phyloP scores from a whole-genome alignment of 2,797 vertebrate genomes.

The Orestias chungarensis region DNA sequence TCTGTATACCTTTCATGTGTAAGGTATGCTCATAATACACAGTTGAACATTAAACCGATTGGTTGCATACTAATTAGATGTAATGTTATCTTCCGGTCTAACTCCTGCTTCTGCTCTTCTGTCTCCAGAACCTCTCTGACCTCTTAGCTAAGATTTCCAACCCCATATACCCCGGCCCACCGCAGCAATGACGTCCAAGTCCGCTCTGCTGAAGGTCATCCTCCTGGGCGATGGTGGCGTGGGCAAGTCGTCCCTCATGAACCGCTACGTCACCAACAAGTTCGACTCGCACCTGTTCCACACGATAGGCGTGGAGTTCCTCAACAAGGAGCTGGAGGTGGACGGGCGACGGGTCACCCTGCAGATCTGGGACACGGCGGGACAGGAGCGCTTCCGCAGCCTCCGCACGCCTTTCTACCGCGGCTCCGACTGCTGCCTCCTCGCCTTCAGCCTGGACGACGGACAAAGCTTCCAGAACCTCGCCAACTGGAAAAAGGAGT shows the following conservation, averaged over 20 bases:
- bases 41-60: too few relatives aligned
- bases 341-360: slow-evolving; percentile 90
- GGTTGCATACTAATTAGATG: neutral
- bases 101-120: neutral
- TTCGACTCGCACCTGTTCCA: slow-evolving; percentile 96
- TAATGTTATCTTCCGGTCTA: slow-evolving; percentile 21
- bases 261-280: slow-evolving; percentile 95
- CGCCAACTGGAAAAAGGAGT: slow-evolving; percentile 97
- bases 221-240: slow-evolving; percentile 95
- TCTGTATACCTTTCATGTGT: neutral
- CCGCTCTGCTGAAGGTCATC: slow-evolving; percentile 93
- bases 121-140: neutral
- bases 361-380: slow-evolving; percentile 99
- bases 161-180: rapidly evolving
- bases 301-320: slow-evolving; percentile 96
- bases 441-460: slow-evolving; percentile 94
- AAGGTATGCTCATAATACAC: neutral
- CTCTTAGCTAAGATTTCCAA: neutral
- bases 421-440: slow-evolving; percentile 96
- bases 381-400: slow-evolving; percentile 96
- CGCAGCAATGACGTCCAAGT: slow-evolving; percentile 84
- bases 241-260: slow-evolving; percentile 98
- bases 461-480: slow-evolving; percentile 94
- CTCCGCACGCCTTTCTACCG: slow-evolving; percentile 96
- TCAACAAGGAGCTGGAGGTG: slow-evolving; percentile 96